Percentiles rank a stretch among this genome's conserved stretches.
These are phyloP conservation scores for Trachymyrmex cornetzi DNA, from an alignment of 1,140 invertebrate species.

Conservation along the genomic window DNA sequence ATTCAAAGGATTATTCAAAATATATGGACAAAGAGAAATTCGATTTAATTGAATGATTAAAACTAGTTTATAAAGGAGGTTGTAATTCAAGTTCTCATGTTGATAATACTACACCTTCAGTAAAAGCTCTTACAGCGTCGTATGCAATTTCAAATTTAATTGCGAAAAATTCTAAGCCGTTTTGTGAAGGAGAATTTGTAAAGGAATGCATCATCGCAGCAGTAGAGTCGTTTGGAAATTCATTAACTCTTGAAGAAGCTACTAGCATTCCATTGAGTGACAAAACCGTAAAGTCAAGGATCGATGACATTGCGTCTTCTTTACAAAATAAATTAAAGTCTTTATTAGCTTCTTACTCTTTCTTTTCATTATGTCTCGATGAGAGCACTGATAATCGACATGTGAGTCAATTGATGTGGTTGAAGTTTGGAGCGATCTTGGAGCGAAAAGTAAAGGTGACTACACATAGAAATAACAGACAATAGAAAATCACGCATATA, in stretches of 20 bases:
- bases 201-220: background rate
- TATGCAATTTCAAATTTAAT: background rate
- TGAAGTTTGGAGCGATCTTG: too few relatives aligned
- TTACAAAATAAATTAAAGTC: too few relatives aligned
- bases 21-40: background rate
- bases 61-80: background rate
- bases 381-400: too few relatives aligned
- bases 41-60: background rate
- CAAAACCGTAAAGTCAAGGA: too few relatives aligned
- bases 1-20: background rate
- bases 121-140: background rate
- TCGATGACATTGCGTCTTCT: too few relatives aligned
- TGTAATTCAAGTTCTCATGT: background rate
- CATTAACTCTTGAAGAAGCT: background rate
- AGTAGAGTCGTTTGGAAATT: background rate
- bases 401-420: too few relatives aligned
- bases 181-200: background rate
- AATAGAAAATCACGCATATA: too few relatives aligned
- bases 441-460: too few relatives aligned
- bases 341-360: too few relatives aligned
- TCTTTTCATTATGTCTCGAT: too few relatives aligned
- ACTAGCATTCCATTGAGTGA: too few relatives aligned
- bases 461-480: too few relatives aligned
- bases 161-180: background rate
- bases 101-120: background rate